These are phyloP conservation scores for Erpetoichthys calabaricus DNA, from an alignment of 2,797 vertebrate species.

Conservation along the genomic window DNA sequence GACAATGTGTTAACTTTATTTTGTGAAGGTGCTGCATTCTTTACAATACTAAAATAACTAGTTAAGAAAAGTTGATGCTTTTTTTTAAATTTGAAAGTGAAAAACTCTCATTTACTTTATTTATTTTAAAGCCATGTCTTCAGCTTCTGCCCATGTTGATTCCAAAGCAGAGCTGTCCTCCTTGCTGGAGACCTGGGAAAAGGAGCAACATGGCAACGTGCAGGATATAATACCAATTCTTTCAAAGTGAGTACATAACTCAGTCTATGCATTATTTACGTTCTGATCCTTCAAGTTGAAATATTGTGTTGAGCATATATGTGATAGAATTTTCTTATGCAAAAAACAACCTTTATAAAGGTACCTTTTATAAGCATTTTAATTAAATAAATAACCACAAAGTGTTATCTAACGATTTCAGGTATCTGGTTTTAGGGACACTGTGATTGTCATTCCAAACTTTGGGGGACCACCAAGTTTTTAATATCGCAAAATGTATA, in stretches of 20 bases:
- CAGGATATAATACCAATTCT: constrained; percentile 83
- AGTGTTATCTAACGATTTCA: too few species aligned
- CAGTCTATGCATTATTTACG: not conserved
- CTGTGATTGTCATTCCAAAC: too few species aligned
- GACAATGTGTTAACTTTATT: not conserved
- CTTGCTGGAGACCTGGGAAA: constrained; percentile 92
- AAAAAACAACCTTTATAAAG: too few species aligned
- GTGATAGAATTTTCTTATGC: too few species aligned
- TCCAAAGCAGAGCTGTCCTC: constrained; percentile 93
- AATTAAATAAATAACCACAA: too few species aligned
- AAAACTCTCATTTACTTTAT: not conserved
- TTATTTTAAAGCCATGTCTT: constrained; percentile 43
- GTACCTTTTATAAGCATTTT: too few species aligned
- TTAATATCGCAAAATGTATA: too few species aligned
- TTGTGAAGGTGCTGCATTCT: constrained; percentile 15
- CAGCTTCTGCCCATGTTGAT: constrained; percentile 67
- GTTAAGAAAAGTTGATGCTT: constrained; percentile 16
- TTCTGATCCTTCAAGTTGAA: not conserved
- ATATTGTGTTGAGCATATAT: not conserved
- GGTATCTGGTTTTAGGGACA: too few species aligned
- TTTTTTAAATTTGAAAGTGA: constrained; percentile 46
- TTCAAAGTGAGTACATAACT: constrained; percentile 62
- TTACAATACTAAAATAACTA: constrained; percentile 2
- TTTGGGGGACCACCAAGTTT: too few species aligned
- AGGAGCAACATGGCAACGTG: constrained; percentile 78